Percentiles rank a stretch among this genome's conserved stretches.
Evolutionary conservation across 2,888 invertebrate species (phyloP).

Genomic region (Conistra vaccinii): DNA sequence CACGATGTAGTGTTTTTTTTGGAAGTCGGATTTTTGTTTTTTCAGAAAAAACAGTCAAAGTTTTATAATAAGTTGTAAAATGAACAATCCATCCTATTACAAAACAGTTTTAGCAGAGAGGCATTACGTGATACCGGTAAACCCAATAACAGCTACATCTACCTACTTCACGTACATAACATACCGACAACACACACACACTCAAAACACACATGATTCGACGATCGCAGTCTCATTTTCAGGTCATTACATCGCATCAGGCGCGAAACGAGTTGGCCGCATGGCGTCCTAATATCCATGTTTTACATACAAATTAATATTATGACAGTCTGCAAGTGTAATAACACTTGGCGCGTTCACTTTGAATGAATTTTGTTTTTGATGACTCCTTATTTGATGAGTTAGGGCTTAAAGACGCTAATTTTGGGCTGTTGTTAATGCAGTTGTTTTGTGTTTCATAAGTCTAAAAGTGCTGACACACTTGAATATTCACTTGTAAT

Average conservation of each 20-base stretch:
- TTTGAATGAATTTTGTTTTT: slow-evolving; percentile 54
- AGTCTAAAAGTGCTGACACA: too few species aligned
- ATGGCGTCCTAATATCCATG: slow-evolving; percentile 67
- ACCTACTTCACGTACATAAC: not conserved
- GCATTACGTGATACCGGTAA: slow-evolving; percentile 19
- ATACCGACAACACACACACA: slow-evolving; percentile 44
- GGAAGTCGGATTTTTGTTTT: too few species aligned
- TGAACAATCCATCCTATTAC: not conserved
- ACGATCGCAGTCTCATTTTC: slow-evolving; percentile 75
- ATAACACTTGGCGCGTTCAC: slow-evolving; percentile 54
- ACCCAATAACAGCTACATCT: not conserved
- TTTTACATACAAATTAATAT: slow-evolving; percentile 72
- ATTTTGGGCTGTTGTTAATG: slow-evolving; percentile 20
- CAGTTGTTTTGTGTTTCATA: slow-evolving; percentile 26
- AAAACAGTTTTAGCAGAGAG: not conserved
- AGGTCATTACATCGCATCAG: slow-evolving; percentile 73
- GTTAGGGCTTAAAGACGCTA: slow-evolving; percentile 19
- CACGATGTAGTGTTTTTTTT: too few species aligned
- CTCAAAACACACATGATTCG: slow-evolving; percentile 49
- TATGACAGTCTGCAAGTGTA: slow-evolving; percentile 64
- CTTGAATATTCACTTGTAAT: too few species aligned
- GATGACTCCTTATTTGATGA: slow-evolving; percentile 27
- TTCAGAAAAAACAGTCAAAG: not conserved
- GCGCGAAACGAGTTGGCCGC: slow-evolving; percentile 67
- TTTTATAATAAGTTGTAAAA: not conserved